Conservation (phyloP, 2,888 invertebrate species). For the Patella caerulea region DNA sequence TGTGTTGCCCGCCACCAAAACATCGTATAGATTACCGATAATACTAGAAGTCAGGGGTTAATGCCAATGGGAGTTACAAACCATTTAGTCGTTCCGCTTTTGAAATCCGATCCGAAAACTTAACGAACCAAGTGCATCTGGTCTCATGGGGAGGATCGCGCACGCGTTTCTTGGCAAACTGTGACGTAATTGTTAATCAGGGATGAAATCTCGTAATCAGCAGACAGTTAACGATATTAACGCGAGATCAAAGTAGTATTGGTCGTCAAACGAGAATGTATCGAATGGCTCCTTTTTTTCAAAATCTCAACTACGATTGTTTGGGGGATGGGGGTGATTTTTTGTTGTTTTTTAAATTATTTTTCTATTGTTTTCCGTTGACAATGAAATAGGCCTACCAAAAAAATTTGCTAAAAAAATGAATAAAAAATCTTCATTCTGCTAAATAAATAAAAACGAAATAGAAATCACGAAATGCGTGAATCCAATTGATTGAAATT, state of each 20-base stretch:
- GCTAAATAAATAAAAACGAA: not conserved
- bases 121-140: conserved; percentile 3
- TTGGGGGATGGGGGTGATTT: too few species aligned
- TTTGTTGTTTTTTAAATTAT: too few species aligned
- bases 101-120: conserved; percentile 4
- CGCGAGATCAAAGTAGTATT: conserved; percentile 5
- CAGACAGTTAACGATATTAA: conserved; percentile 10
- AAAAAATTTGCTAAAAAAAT: too few species aligned
- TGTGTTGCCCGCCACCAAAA: not conserved
- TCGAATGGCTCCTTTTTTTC: not conserved
- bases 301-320: too few species aligned
- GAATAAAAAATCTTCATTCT: too few species aligned
- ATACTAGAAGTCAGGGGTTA: conserved; percentile 8
- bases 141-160: not conserved
- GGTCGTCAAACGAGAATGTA: not conserved
- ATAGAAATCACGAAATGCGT: not conserved
- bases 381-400: too few species aligned
- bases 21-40: conserved; percentile 9
- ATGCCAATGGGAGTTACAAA: not conserved
- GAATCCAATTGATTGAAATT: too few species aligned
- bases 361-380: too few species aligned
- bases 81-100: conserved; percentile 10
- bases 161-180: not conserved
- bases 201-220: conserved; percentile 13
- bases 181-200: conserved; percentile 12